Conservation (phyloP, 2,888 invertebrate genomes). For the Ophion ellenae region DNA sequence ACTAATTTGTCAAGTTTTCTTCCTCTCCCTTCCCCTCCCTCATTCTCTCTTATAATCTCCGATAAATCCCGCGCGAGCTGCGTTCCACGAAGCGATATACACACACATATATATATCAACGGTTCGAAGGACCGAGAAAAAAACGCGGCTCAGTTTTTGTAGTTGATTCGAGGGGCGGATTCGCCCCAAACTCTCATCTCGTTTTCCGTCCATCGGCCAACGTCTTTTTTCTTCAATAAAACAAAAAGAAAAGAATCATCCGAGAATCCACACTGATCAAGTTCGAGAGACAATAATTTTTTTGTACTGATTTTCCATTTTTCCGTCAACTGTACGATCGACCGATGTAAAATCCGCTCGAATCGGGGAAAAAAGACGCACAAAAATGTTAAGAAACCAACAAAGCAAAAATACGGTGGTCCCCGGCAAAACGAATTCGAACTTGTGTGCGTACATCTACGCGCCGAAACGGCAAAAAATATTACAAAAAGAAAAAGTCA, state of each 20-base stretch:
- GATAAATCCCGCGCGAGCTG: constrained; percentile 69
- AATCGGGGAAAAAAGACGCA: constrained; percentile 14
- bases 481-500: constrained; percentile 7
- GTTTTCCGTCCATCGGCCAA: constrained; percentile 53
- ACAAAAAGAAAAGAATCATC: constrained; percentile 1
- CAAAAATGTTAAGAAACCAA: constrained; percentile 1
- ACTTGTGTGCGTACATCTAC: constrained; percentile 45
- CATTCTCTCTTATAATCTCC: constrained; percentile 47
- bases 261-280: constrained; percentile 8
- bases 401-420: not conserved
- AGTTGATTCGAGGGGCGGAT: not conserved
- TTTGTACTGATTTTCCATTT: not conserved
- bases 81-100: constrained; percentile 60
- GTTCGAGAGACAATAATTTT: not conserved
- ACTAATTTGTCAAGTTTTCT: constrained; percentile 74
- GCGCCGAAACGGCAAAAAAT: constrained; percentile 29
- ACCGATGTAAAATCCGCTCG: constrained; percentile 40
- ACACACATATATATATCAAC: not conserved
- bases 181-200: constrained; percentile 54
- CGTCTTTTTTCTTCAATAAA: not conserved
- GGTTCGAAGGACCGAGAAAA: constrained; percentile 17
- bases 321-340: constrained; percentile 12
- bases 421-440: not conserved
- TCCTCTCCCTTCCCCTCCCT: constrained; percentile 53
- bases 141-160: no score